A percentile compares a stretch with the other conserved stretches of the same genome.
phyloP scores from a whole-genome alignment of 2,797 vertebrate genomes.

The Dendrocincla tyrannina region DNA sequence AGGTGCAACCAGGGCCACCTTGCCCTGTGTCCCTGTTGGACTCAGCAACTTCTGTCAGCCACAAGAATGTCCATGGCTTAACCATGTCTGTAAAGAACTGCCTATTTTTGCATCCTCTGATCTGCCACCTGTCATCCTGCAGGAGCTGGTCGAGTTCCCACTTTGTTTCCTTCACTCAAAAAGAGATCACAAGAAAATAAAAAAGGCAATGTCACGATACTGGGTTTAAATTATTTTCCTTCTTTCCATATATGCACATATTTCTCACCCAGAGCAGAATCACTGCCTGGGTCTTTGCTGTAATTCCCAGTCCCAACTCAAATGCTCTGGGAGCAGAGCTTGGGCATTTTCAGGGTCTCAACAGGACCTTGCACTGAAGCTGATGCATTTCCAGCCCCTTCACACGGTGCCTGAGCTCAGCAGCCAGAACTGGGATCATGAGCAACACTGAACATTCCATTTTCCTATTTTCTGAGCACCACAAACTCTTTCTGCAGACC shows the following conservation, averaged over 20 bases:
- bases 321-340: background rate
- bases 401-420: background rate
- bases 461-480: background rate
- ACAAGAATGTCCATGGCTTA: background rate
- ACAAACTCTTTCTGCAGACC: slow-evolving; percentile 16
- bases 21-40: background rate
- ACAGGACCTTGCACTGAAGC: background rate
- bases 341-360: background rate
- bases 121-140: background rate
- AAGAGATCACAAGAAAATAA: background rate
- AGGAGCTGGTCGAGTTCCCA: background rate
- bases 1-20: background rate
- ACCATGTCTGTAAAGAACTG: background rate
- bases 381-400: background rate
- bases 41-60: background rate
- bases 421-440: background rate
- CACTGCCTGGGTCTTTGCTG: background rate
- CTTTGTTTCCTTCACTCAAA: background rate
- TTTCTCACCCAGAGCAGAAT: background rate
- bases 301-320: background rate
- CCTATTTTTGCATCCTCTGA: background rate
- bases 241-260: background rate
- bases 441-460: background rate
- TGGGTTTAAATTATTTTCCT: background rate
- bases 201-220: background rate